Percentiles rank a stretch among this genome's conserved stretches.
These are phyloP conservation scores for Thymelicus sylvestris DNA, from an alignment of 2,888 invertebrate genomes.

Conservation along the genomic window DNA sequence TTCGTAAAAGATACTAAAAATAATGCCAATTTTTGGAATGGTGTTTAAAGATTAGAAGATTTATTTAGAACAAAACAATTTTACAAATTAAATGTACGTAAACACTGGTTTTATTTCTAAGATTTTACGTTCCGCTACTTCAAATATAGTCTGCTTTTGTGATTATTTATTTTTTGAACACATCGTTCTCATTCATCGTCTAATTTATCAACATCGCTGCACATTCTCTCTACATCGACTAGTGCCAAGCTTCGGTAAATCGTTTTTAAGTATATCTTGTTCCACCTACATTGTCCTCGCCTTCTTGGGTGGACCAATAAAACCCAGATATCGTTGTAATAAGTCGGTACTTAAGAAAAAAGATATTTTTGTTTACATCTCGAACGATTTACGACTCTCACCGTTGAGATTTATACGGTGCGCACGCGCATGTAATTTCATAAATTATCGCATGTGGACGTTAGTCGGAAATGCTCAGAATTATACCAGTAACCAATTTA, in stretches of 20 bases:
- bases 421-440: constrained; percentile 38
- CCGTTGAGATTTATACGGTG: constrained; percentile 43
- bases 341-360: constrained; percentile 40
- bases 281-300: constrained; percentile 23
- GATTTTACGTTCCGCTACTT: too few relatives aligned
- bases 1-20: too few relatives aligned
- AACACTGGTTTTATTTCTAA: too few relatives aligned
- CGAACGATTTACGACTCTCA: constrained; percentile 41
- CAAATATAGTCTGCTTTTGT: too few relatives aligned
- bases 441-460: constrained; percentile 43
- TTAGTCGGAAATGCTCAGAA: constrained; percentile 33
- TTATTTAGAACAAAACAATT: too few relatives aligned
- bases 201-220: background rate
- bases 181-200: background rate
- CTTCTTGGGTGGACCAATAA: constrained; percentile 39
- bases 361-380: constrained; percentile 38
- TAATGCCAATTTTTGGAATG: too few relatives aligned
- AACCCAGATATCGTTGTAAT: constrained; percentile 42
- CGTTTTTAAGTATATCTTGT: constrained; percentile 42
- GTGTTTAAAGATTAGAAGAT: too few relatives aligned
- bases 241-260: constrained; percentile 1
- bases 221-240: background rate
- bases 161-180: background rate
- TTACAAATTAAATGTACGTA: too few relatives aligned
- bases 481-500: constrained; percentile 22